Evolutionary conservation across 2,113 vertebrate species (phyloP), one percentile per base, ranked within the genome.

Genomic region (Perognathus longimembris): DNA sequence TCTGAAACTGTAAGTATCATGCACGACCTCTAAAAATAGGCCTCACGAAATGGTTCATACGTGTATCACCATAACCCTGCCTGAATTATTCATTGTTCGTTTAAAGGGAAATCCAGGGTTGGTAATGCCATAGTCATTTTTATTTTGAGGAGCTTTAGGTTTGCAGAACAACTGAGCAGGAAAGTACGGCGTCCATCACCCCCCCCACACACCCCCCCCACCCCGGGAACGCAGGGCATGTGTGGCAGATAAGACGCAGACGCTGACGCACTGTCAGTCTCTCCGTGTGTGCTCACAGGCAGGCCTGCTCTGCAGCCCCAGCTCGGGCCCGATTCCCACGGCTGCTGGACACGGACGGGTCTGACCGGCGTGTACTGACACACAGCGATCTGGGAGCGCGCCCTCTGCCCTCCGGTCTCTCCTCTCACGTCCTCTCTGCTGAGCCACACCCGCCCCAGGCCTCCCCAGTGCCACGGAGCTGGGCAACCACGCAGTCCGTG

Each of bases 351-450:
- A 59, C 17, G 57, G 57, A 59, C 17, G 57, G 57, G 14, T 59
- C 45, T 54, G 24, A 66, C 32, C 66, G 30, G 7, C 36, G 36
- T 66, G 17, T 66, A 66, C 14, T 54, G 61, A 61, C 17, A 59
- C 18, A 7, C 24, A 34, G 32, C 17, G 17, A n/a, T 42, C n/a
- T n/a, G n/a, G n/a, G n/a, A n/a, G n/a, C n/a, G n/a, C n/a, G n/a
- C n/a, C n/a, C n/a, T n/a, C n/a, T n/a, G 11, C 6, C 42, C 22
- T 54, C 22, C 61, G 57, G 63, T 14, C 34, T 9, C 12, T 69
- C 63, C 17, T 20, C 17, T n/a, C 21, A 32, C 38, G 18, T 18
- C 20, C 26, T 50, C 7, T 3, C n/a, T 0, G 0, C 15, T 3
- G 24, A n/a, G 8, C 4, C 28, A 17, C 0, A 6, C 14, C 2